A percentile compares a stretch with the other conserved stretches of the same genome.
Evolutionary conservation across 1,140 invertebrate genomes (phyloP).

Genomic region (Drosophila trapezifrons): DNA sequence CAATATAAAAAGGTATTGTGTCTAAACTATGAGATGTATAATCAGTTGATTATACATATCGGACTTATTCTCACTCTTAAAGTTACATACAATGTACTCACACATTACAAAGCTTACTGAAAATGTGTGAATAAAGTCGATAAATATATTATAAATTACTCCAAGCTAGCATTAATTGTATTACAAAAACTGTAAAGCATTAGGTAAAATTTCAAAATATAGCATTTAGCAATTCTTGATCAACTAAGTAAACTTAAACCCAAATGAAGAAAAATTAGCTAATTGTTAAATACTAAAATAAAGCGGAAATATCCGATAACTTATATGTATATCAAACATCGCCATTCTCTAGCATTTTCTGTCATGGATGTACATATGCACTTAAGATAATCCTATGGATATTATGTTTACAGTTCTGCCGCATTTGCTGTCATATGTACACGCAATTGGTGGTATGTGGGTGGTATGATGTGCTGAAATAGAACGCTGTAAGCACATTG

Average conservation of each 20-base stretch:
- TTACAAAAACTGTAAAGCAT: constrained; percentile 6
- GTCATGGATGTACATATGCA: neutral
- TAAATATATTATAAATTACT: constrained; percentile 8
- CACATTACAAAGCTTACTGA: constrained; percentile 3
- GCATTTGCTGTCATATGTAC: neutral
- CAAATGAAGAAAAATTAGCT: neutral
- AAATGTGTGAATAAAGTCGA: neutral
- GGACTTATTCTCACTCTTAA: neutral
- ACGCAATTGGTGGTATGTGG: neutral
- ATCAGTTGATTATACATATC: constrained; percentile 4
- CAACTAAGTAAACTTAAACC: constrained; percentile 3
- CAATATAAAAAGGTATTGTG: neutral
- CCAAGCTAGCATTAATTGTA: constrained; percentile 3
- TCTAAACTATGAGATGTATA: neutral
- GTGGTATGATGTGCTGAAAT: neutral
- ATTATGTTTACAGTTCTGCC: neutral
- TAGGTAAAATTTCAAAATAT: constrained; percentile 12
- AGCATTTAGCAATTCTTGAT: constrained; percentile 7
- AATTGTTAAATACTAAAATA: constrained; percentile 7
- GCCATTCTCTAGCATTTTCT: neutral
- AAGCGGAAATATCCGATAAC: neutral
- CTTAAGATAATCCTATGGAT: neutral
- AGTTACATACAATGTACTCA: constrained; percentile 4
- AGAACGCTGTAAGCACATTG: neutral
- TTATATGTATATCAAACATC: neutral